Evolutionary conservation across 2,888 invertebrate species (phyloP).

Genomic region (Gnatocerus cornutus): DNA sequence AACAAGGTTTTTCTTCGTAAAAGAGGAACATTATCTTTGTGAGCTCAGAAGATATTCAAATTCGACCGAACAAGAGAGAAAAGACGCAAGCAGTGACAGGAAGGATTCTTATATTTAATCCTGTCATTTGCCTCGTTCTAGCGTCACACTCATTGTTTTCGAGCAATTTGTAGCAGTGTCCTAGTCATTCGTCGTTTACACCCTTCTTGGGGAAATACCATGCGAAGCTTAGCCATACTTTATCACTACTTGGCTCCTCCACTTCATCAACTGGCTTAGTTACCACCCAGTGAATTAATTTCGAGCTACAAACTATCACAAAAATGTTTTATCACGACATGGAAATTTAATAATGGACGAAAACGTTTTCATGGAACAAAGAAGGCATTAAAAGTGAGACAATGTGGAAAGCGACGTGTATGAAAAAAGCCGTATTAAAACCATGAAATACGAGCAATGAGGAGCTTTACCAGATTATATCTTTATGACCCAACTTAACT

Average conservation of each 20-base stretch:
- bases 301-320: slow-evolving; percentile 15
- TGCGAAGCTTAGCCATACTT: slow-evolving; percentile 20
- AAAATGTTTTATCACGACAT: slow-evolving; percentile 34
- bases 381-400: slow-evolving; percentile 40
- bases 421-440: slow-evolving; percentile 35
- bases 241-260: slow-evolving; percentile 17
- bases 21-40: slow-evolving; percentile 22
- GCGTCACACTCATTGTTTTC: slow-evolving; percentile 45
- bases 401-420: slow-evolving; percentile 29
- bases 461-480: slow-evolving; percentile 39
- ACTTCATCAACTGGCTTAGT: slow-evolving; percentile 37
- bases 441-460: slow-evolving; percentile 37
- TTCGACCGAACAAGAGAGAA: slow-evolving; percentile 5
- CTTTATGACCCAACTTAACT: slow-evolving; percentile 28
- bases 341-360: slow-evolving; percentile 33
- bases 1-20: slow-evolving; percentile 23
- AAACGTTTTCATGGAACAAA: slow-evolving; percentile 33
- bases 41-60: slow-evolving; percentile 21
- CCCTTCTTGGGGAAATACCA: slow-evolving; percentile 39
- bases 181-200: slow-evolving; percentile 38
- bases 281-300: slow-evolving; percentile 29
- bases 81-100: slow-evolving; percentile 26
- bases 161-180: slow-evolving; percentile 44
- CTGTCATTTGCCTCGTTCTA: slow-evolving; percentile 43
- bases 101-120: slow-evolving; percentile 47